Conservation (phyloP, 2,888 invertebrate genomes). For the Drosophila histrio region DNA sequence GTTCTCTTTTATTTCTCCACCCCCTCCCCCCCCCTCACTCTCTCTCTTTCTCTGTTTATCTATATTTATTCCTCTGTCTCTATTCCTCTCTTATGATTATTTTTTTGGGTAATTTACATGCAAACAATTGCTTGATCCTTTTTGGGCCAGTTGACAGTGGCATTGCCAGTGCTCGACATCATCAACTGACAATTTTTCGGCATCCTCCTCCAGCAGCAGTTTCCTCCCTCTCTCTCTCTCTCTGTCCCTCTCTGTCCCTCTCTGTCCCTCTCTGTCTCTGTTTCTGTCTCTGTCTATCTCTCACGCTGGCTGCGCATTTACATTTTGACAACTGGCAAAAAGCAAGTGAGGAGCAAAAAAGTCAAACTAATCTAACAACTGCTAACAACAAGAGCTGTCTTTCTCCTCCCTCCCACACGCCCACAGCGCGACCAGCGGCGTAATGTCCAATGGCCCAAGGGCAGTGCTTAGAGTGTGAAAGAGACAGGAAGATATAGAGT, state of each 20-base stretch:
- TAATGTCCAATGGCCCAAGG: slow-evolving; percentile 48
- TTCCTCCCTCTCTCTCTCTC: not conserved
- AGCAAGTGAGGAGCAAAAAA: slow-evolving; percentile 53
- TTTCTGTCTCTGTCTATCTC: not conserved
- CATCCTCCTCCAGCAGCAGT: not conserved
- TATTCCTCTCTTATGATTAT: slow-evolving; percentile 7
- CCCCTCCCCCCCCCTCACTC: no score
- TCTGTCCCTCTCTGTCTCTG: not conserved
- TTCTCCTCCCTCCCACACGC: slow-evolving; percentile 12
- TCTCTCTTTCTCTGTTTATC: not conserved
- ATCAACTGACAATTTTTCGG: slow-evolving; percentile 71
- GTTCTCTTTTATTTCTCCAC: no score
- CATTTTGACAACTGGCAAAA: slow-evolving; percentile 66
- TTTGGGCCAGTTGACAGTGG: slow-evolving; percentile 20
- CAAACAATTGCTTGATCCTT: slow-evolving; percentile 68
- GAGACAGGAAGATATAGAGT: not conserved
- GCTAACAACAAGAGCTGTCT: slow-evolving; percentile 64
- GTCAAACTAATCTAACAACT: slow-evolving; percentile 80
- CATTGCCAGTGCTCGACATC: slow-evolving; percentile 32
- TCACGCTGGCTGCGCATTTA: slow-evolving; percentile 59
- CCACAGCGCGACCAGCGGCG: slow-evolving; percentile 37
- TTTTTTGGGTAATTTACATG: slow-evolving; percentile 65
- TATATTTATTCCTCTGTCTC: not conserved
- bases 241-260: not conserved
- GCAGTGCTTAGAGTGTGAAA: slow-evolving; percentile 27